Evolutionary conservation across 2,888 invertebrate species (phyloP), one percentile per base, ranked within the genome.

Genomic region (Oasisia sp.): DNA sequence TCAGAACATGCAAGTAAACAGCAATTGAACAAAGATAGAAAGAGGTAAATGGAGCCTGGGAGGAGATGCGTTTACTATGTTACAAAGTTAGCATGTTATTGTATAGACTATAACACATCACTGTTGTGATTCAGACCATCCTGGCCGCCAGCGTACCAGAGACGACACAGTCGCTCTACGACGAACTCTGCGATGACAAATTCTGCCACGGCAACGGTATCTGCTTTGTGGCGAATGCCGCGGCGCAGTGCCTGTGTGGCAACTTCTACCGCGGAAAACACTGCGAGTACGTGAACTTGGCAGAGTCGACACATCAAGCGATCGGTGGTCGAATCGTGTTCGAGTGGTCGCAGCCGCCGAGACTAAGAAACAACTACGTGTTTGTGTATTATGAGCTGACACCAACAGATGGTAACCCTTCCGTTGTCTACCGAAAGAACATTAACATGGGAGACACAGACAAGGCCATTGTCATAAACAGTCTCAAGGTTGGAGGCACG

Each of bases 321-420:
- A 74, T 74, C n/a, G 74, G 74, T 19, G 74, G 74, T 74, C 74
- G 74, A 27, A 74, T 74, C 27, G 74, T 74, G 74, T 74, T 74
- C 74, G 74, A 74, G 74, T 74, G 74, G 74, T 74, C 74, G 7
- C 74, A 74, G 74, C 74, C 74, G n/a, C 74, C 74, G 74, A 74
- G 74, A 74, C 74, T 74, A 74, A 74, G 74, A 74, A 74, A 7
- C n/a, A 7, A 74, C n/a, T 74, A 74, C n/a, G 74, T 74, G 74
- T 74, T 74, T 74, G 74, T 74, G 74, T 74, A 74, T 27, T 74
- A 74, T 27, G 74, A 74, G 74, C n/a, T 74, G 74, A 74, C 74
- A 74, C 19, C 74, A 4, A 74, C 27, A 27, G 74, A 74, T 27
- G 27, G 27, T 74, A 74, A 14, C 27, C 74, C 74, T 5, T 74